Base-by-base conservation (phyloP, 2,797 vertebrate species). In the Acomys russatus region DNA sequence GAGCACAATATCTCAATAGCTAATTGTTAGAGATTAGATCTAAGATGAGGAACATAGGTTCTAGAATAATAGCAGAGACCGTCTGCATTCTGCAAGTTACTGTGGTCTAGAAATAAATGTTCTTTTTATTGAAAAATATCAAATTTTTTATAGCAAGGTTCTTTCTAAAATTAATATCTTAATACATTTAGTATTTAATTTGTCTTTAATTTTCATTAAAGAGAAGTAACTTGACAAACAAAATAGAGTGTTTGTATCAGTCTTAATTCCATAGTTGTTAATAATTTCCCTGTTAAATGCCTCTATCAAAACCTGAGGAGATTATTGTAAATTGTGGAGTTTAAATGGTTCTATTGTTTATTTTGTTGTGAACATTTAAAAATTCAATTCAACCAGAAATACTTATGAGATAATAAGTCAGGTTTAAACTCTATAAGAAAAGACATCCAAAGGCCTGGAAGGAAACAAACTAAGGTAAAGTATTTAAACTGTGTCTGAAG, bases 371-470 rank as follows among this genome's bases (percentile, higher is more conserved):
- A 85, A 49, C 33, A 78, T 76, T 92, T 84, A 79, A 88, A 95
- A 95, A 73, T 90, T 95, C 85, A 83, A 17, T 94, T 85, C 78
- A 89, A 90, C n/a, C 30, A 71, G 91, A 95, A 83, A 88, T 80
- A 79, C 92, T 92, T 94, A 92, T 90, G 78, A 54, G 54, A 28
- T 68, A 91, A 49, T 77, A 94, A 90, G 33, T 86, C 18, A 93
- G 25, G 10, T 92, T 92, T 94, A 66, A 90, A 92, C 88, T 79
- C 15, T 66, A 66, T 71, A 82, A 49, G 30, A 78, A 91, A 90
- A 88, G 76, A 30, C 6, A 85, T n/a, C 10, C 23, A 82, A 59
- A 59, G 22, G 14, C 17, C 20, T 63, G 14, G 2, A 11, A 94
- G 22, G n/a, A 33, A 86, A 54, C 22, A 96, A 90, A 86, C 15